Base-by-base conservation (phyloP, 2,797 vertebrate genomes). In the Eidolon dupreanum region DNA sequence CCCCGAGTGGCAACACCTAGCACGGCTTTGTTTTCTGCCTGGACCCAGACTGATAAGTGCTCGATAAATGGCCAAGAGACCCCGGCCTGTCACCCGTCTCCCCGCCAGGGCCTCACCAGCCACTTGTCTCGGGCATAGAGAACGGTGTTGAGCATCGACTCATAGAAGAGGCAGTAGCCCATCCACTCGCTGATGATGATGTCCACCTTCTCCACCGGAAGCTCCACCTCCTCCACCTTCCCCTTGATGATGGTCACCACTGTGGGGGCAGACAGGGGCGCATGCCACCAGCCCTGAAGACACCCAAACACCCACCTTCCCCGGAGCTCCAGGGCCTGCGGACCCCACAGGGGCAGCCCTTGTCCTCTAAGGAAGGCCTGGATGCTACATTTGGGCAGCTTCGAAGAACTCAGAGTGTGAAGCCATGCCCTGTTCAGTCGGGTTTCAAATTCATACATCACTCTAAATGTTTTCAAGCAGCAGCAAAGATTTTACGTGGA, bases 111-210 rank as follows among this genome's bases (percentile, higher is more conserved):
- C 63, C 97, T 91, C 98, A 99, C 99, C 99, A 99, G 99, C 99
- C 99, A 99, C 85, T 99, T 99, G 98, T 99, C 99, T 0, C 99
- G 98, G 90, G 99, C 99, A 2, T 99, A 99, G 74, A 99, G 99
- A 96, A 99, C 99, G 0, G 99, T 99, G 95, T 99, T 99, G 57
- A 99, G 99, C 99, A 99, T 99, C 31, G 99, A 99, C 97, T 99
- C 99, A 0, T 99, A 99, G 98, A 99, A 99, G 88, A 99, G 99
- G 96, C 99, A 99, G 97, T 99, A 99, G 16, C 99, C 99, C 99
- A 99, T 99, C 99, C 99, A 99, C 97, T 99, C 99, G 0, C 99
- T 99, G 96, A 99, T 99, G 97, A 99, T 99, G 95, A 99, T 99
- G 97, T 99, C 99, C 1, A 99, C 99, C 31, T 99, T 99, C 0